phyloP scores from a whole-genome alignment of 92 coral and sea anemone species.

The Porites divaricata region DNA sequence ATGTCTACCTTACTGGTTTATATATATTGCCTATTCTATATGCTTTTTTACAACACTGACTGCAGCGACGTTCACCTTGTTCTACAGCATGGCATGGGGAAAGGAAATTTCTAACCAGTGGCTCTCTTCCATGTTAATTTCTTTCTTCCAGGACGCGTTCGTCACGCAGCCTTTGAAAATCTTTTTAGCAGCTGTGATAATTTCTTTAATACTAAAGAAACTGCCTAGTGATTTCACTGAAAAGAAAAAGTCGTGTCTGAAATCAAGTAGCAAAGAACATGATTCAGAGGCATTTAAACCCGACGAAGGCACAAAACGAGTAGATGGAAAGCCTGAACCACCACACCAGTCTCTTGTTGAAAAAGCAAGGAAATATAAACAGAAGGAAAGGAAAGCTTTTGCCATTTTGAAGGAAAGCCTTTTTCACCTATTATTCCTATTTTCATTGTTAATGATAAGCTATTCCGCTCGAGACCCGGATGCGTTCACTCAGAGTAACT shows the following conservation, averaged over 20 bases:
- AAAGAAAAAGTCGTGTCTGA: background rate
- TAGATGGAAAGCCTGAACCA: slow-evolving; percentile 29
- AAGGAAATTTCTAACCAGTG: slow-evolving; percentile 67
- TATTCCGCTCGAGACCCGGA: slow-evolving; percentile 70
- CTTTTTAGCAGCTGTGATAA: slow-evolving; percentile 37
- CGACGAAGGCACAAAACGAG: slow-evolving; percentile 2
- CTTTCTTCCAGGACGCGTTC: slow-evolving; percentile 75
- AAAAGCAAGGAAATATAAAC: slow-evolving; percentile 61
- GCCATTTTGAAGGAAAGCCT: slow-evolving; percentile 62
- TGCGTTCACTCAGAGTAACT: slow-evolving; percentile 60
- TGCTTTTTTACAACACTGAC: slow-evolving; percentile 51
- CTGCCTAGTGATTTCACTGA: slow-evolving; percentile 52
- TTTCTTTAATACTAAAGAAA: slow-evolving; percentile 50
- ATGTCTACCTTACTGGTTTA: slow-evolving; percentile 76
- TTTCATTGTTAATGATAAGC: slow-evolving; percentile 63
- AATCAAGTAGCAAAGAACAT: slow-evolving; percentile 6
- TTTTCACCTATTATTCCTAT: slow-evolving; percentile 64
- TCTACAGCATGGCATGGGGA: slow-evolving; percentile 87
- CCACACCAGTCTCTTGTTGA: slow-evolving; percentile 65
- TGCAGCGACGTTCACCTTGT: slow-evolving; percentile 66
- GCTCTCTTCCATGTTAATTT: slow-evolving; percentile 72
- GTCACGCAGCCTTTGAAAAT: slow-evolving; percentile 60
- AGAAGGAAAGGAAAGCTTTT: slow-evolving; percentile 65
- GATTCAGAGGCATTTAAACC: background rate
- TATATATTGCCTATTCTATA: slow-evolving; percentile 61